phyloP scores from a whole-genome alignment of 2,113 vertebrate species.

The Cynoglossus semilaevis region DNA sequence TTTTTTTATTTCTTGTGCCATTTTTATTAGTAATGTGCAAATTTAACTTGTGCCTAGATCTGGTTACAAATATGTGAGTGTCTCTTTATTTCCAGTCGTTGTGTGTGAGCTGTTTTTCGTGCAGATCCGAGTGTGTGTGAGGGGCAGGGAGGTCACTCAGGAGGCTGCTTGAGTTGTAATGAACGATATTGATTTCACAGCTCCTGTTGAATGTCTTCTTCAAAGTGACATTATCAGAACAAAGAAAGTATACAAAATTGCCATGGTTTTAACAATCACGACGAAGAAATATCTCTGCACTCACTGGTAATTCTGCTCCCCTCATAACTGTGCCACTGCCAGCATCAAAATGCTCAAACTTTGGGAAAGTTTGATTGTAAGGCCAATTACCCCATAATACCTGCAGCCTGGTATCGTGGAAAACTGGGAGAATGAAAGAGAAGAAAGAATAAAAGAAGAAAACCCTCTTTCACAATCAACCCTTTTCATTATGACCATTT shows the following conservation, averaged over 20 bases:
- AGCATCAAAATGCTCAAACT: slow-evolving; percentile 65
- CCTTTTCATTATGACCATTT: slow-evolving; percentile 64
- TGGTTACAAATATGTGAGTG: slow-evolving; percentile 2
- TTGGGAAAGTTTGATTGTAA: slow-evolving; percentile 76
- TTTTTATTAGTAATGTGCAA: slow-evolving; percentile 27
- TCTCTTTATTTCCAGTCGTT: not conserved
- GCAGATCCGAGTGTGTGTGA: slow-evolving; percentile 23
- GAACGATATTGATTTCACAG: slow-evolving; percentile 82
- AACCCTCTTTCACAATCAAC: slow-evolving; percentile 64
- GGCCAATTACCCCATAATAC: slow-evolving; percentile 75
- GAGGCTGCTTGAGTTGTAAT: slow-evolving; percentile 76
- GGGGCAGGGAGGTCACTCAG: slow-evolving; percentile 63
- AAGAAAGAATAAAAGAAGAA: slow-evolving; percentile 60
- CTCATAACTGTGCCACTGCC: slow-evolving; percentile 40
- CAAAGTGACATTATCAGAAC: slow-evolving; percentile 73
- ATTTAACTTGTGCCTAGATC: slow-evolving; percentile 12
- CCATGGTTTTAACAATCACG: slow-evolving; percentile 77
- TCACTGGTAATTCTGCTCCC: slow-evolving; percentile 49
- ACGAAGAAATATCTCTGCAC: slow-evolving; percentile 74
- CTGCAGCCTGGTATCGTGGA: slow-evolving; percentile 62
- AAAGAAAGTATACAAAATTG: slow-evolving; percentile 79
- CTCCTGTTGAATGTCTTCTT: slow-evolving; percentile 75
- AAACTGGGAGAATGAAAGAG: slow-evolving; percentile 64
- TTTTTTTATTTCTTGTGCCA: slow-evolving; percentile 1
- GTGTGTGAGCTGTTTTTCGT: slow-evolving; percentile 18